Conservation (phyloP, 2,113 vertebrate genomes). For the Pelvicachromis taeniatus region DNA sequence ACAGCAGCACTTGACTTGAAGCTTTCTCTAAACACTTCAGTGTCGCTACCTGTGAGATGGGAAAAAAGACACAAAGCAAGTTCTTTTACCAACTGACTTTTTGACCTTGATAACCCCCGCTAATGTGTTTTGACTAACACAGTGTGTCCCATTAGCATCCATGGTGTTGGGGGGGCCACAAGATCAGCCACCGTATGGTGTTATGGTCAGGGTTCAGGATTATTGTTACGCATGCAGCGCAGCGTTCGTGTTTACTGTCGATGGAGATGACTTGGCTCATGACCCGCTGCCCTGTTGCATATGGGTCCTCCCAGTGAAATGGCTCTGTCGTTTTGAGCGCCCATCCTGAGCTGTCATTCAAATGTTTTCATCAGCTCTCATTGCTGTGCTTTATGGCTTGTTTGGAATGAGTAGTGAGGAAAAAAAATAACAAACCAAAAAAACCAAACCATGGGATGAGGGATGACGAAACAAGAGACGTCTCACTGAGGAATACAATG, state of each 20-base stretch:
- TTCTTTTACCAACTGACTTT: conserved; percentile 27
- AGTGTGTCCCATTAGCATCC: conserved; percentile 60
- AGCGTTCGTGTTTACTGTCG: conserved; percentile 43
- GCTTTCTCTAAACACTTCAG: conserved; percentile 14
- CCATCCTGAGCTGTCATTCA: conserved; percentile 25
- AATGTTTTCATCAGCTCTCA: background rate
- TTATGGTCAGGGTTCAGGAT: conserved; percentile 50
- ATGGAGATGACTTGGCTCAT: conserved; percentile 4
- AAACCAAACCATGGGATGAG: background rate
- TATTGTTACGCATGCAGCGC: conserved; percentile 25
- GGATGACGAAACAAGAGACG: background rate
- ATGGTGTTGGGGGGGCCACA: conserved; percentile 8
- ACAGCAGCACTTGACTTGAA: conserved; percentile 25
- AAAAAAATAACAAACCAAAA: background rate
- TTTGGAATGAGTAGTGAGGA: conserved; percentile 3
- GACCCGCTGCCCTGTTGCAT: conserved; percentile 39
- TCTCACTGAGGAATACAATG: background rate
- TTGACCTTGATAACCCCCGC: conserved; percentile 21
- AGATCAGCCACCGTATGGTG: conserved; percentile 30
- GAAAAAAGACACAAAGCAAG: conserved; percentile 20
- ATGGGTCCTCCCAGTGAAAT: conserved; percentile 12
- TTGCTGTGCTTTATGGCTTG: background rate
- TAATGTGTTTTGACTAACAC: conserved; percentile 57
- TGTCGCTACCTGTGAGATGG: background rate
- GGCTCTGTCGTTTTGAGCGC: background rate